Evolutionary conservation across 2,888 invertebrate genomes (phyloP), one percentile per base, ranked within the genome.

Genomic region (Melanargia galathea): DNA sequence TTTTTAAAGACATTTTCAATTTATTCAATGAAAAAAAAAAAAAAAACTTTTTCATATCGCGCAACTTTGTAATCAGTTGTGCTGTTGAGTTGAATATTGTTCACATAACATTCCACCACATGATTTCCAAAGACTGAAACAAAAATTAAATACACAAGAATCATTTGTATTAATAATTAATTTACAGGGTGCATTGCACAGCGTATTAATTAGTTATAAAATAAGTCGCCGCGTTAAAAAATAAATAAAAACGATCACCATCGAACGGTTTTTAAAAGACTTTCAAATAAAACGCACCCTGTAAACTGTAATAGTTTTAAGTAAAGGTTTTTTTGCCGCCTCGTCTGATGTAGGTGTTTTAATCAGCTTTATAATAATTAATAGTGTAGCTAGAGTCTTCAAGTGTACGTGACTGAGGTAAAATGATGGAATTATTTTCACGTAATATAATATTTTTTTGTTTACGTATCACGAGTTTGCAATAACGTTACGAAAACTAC

Each of bases 41-140:
- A n/a, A n/a, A n/a, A n/a, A n/a, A n/a, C n/a, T 24, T 24, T 26
- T 48, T n/a, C 10, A 58, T 52, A 38, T 52, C 43, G 59, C 30
- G 49, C 62, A 48, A 54, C 35, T 56, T 59, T 61, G 68, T 73
- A 66, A 70, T 60, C 63, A 64, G 62, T 59, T 52, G 66, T 65
- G 60, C 68, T 68, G 65, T 71, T 71, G 70, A 68, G 68, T 68
- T 63, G 60, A 63, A 59, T 69, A 65, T 70, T 58, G 56, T 68
- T 64, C 63, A 65, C 61, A 70, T 65, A 66, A 73, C 74, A 75
- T 76, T 77, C 76, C 77, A 76, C 79, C 77, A 79, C 77, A 75
- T 70, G 73, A 70, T 70, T 73, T 79, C 79, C 79, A 80, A 79
- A 82, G 81, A 81, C 81, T 81, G 80, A 79, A 70, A 66, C 66